Evolutionary conservation across 2,797 vertebrate genomes (phyloP).

Genomic region (Yasuhikotakia modesta): DNA sequence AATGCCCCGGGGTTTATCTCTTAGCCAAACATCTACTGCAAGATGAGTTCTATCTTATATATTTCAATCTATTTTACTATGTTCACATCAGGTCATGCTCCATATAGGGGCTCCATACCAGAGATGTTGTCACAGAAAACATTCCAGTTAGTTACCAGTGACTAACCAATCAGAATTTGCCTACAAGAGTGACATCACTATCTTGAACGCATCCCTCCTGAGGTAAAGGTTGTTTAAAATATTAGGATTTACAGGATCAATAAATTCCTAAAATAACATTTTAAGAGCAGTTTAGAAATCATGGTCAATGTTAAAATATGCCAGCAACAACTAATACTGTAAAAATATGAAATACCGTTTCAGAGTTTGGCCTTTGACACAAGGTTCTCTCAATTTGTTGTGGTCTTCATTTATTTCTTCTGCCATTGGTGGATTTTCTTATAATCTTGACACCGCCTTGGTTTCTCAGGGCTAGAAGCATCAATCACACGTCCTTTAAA

Average conservation of each 20-base stretch:
- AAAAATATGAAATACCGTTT: too few species aligned
- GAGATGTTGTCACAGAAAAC: background rate
- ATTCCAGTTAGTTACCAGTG: background rate
- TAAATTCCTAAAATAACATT: too few species aligned
- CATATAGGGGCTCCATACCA: background rate
- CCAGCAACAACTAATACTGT: background rate
- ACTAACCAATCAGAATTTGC: background rate
- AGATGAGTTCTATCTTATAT: background rate
- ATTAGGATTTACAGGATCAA: too few species aligned
- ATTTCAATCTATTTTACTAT: background rate
- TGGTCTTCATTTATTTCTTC: background rate
- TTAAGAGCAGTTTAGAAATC: too few species aligned
- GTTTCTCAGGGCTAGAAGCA: background rate
- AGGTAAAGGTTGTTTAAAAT: background rate
- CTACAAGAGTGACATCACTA: background rate
- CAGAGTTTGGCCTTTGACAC: background rate
- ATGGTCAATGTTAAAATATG: too few species aligned
- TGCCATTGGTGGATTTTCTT: background rate
- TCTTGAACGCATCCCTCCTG: background rate
- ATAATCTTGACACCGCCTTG: conserved; percentile 4
- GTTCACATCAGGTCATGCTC: background rate
- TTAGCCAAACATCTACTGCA: background rate
- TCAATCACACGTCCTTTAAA: conserved; percentile 25
- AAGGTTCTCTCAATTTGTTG: background rate
- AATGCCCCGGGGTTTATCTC: background rate